Evolutionary conservation across 2,888 invertebrate species (phyloP).

Genomic region (Epirrita christyi): DNA sequence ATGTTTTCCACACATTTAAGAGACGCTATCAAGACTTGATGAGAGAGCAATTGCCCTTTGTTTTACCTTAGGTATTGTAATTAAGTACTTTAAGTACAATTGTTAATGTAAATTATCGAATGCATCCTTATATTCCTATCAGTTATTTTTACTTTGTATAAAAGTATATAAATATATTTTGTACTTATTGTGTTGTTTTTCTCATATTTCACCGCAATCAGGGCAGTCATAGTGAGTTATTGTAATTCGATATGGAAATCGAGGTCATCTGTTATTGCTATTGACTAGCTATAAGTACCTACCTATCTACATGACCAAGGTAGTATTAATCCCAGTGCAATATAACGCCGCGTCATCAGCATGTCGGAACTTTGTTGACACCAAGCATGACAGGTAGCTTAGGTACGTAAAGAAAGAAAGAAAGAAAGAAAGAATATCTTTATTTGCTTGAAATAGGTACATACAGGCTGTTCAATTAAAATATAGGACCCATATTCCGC

Average conservation of each 20-base stretch:
- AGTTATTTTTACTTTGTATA: slow-evolving; percentile 14
- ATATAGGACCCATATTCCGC: no score
- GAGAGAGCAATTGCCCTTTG: neutral
- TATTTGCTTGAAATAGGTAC: no score
- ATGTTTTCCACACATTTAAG: neutral
- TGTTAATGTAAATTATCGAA: slow-evolving; percentile 6
- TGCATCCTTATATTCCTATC: slow-evolving; percentile 1
- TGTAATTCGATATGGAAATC: slow-evolving; percentile 26
- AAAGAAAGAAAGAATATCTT: no score
- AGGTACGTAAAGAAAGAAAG: no score
- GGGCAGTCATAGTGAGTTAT: slow-evolving; percentile 26
- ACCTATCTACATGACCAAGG: no score
- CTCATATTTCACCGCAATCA: slow-evolving; percentile 52
- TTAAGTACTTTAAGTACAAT: slow-evolving; percentile 9
- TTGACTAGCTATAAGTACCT: slow-evolving; percentile 1
- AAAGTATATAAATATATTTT: slow-evolving; percentile 21
- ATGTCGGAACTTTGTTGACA: no score
- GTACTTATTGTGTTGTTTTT: slow-evolving; percentile 39
- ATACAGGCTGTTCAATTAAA: no score
- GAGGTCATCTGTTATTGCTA: slow-evolving; percentile 25
- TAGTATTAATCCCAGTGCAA: no score
- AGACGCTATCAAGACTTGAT: slow-evolving; percentile 1
- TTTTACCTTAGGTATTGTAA: neutral
- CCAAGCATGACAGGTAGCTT: no score
- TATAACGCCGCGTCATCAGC: no score